Percentiles rank a stretch among this genome's conserved stretches.
These are phyloP conservation scores for Drosophila insularis DNA, from an alignment of 1,140 invertebrate genomes.

Conservation along the genomic window DNA sequence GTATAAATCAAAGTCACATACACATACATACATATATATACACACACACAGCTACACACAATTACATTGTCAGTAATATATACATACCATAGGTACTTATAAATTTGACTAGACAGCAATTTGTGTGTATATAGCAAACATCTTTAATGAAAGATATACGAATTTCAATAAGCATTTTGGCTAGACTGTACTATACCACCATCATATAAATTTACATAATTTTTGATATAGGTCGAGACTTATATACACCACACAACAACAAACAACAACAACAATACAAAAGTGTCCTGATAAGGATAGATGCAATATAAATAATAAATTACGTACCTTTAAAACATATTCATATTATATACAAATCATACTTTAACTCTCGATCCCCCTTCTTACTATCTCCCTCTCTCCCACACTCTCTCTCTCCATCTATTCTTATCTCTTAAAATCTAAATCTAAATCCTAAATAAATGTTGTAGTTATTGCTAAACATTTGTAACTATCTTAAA, in stretches of 20 bases:
- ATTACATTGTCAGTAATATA: neutral
- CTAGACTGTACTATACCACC: conserved; percentile 38
- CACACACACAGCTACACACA: neutral
- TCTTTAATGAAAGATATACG: conserved; percentile 41
- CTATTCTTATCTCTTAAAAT: conserved; percentile 29
- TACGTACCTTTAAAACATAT: conserved; percentile 45
- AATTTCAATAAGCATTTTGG: conserved; percentile 50
- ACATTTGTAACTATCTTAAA: conserved; percentile 7
- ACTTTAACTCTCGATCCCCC: conserved; percentile 40
- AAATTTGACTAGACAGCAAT: conserved; percentile 40
- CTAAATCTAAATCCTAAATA: conserved; percentile 49
- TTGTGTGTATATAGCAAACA: conserved; percentile 45
- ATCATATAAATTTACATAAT: neutral
- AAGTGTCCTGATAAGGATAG: neutral
- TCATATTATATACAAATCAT: conserved; percentile 44
- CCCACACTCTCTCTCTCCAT: conserved; percentile 20
- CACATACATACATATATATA: conserved; percentile 17
- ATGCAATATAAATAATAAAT: conserved; percentile 3
- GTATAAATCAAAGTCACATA: conserved; percentile 57
- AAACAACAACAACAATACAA: neutral
- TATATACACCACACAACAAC: neutral
- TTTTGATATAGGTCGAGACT: conserved; percentile 1
- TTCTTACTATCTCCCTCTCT: conserved; percentile 49
- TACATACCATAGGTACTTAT: conserved; percentile 27
- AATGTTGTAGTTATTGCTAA: conserved; percentile 68